Percentiles rank a stretch among this genome's conserved stretches.
Evolutionary conservation across 2,113 vertebrate genomes (phyloP).

Genomic region (Sceloporus undulatus): DNA sequence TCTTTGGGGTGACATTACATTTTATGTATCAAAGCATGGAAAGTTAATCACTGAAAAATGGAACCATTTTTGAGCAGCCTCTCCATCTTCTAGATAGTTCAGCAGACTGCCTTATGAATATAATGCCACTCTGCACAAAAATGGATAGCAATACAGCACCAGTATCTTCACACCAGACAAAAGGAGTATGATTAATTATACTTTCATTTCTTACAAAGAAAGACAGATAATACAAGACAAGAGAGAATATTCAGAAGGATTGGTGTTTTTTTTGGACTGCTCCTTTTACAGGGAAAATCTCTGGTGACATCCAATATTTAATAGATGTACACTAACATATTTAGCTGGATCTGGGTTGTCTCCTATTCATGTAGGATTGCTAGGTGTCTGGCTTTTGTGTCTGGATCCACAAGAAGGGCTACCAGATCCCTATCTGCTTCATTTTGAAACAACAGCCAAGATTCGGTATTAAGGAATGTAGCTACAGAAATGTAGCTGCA

Average conservation of each 20-base stretch:
- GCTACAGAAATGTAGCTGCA: neutral
- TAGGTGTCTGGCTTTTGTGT: neutral
- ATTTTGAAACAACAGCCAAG: neutral
- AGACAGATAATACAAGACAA: neutral
- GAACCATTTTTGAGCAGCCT: constrained; percentile 15
- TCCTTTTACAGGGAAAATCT: neutral
- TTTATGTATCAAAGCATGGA: constrained; percentile 20
- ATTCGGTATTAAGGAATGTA: neutral
- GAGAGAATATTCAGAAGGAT: neutral
- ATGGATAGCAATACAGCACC: constrained; percentile 6
- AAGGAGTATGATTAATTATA: fast-evolving
- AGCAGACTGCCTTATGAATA: constrained; percentile 14
- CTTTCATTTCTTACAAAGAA: neutral
- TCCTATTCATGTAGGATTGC: neutral
- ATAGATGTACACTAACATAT: neutral
- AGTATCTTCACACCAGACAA: neutral
- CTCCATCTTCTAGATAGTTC: constrained; percentile 49
- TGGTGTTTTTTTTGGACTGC: neutral
- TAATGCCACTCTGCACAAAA: neutral
- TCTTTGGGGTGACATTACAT: constrained; percentile 19
- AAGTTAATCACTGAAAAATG: constrained; percentile 36
- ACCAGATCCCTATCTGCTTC: neutral
- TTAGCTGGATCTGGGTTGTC: neutral
- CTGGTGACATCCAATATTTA: neutral
- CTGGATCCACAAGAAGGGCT: neutral